Conservation (phyloP, 2,888 invertebrate species). For the Sinhomidia bicolor region DNA sequence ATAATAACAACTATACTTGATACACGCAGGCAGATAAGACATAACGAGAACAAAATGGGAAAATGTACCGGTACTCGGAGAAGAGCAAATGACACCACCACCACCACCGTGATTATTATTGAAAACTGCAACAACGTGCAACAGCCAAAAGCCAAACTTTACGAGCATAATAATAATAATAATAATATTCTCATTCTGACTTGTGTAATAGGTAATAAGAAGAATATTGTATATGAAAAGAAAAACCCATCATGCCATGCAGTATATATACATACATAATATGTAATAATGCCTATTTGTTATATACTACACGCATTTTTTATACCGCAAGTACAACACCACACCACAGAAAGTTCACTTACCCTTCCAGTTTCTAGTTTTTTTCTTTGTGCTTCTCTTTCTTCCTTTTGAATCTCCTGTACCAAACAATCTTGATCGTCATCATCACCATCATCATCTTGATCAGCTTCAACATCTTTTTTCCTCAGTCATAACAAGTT, state of each 20-base stretch:
- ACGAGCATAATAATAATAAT: background rate
- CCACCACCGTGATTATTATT: constrained; percentile 27
- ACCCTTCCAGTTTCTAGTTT: constrained; percentile 70
- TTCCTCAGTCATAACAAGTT: constrained; percentile 42
- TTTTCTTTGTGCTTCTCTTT: constrained; percentile 44
- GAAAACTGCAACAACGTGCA: constrained; percentile 32
- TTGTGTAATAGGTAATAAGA: background rate
- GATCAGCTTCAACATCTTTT: constrained; percentile 1
- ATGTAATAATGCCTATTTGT: no score
- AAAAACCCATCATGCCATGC: no score
- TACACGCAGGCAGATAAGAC: background rate
- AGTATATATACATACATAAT: no score
- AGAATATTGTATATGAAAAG: background rate
- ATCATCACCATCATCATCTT: constrained; percentile 15
- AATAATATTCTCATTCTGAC: background rate
- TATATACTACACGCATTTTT: background rate
- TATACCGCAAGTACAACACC: constrained; percentile 43
- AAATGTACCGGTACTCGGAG: constrained; percentile 63
- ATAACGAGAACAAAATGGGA: constrained; percentile 40
- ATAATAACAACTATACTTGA: background rate
- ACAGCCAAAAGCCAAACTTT: background rate
- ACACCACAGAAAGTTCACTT: constrained; percentile 68
- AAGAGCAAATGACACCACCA: constrained; percentile 48
- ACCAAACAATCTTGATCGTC: constrained; percentile 4
- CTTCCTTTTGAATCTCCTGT: constrained; percentile 14